These are phyloP conservation scores for Helostoma temminkii DNA, from an alignment of 2,797 vertebrate genomes.

Conservation along the genomic window DNA sequence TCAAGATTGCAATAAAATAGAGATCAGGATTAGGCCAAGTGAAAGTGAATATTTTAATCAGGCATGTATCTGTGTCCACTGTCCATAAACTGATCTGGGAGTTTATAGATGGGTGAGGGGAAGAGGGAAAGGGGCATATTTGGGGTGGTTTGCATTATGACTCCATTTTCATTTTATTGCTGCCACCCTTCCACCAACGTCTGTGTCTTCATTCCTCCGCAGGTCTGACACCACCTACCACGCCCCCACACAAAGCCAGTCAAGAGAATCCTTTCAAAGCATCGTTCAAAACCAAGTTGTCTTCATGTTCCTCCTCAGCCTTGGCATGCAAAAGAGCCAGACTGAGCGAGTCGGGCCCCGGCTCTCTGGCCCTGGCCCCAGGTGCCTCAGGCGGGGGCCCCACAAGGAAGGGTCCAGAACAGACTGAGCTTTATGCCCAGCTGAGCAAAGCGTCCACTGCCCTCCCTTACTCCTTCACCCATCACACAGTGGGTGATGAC, in stretches of 20 bases:
- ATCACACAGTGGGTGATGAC: constrained; percentile 70
- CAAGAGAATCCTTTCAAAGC: constrained; percentile 99
- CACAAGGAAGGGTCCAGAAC: constrained; percentile 91
- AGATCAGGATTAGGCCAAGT: constrained; percentile 81
- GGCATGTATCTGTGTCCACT: constrained; percentile 74
- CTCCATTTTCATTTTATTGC: constrained; percentile 62
- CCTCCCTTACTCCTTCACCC: constrained; percentile 80
- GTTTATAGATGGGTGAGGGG: constrained; percentile 64
- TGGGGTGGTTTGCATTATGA: constrained; percentile 69
- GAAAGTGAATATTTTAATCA: constrained; percentile 87
- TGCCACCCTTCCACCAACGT: constrained; percentile 34
- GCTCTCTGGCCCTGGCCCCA: constrained; percentile 82
- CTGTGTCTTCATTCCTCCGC: constrained; percentile 52
- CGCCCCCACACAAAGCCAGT: constrained; percentile 99
- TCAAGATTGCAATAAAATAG: constrained; percentile 85
- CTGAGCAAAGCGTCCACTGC: constrained; percentile 91
- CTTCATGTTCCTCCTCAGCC: constrained; percentile 93
- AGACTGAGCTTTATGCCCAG: constrained; percentile 95
- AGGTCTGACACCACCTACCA: constrained; percentile 99
- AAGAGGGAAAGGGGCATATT: constrained; percentile 32
- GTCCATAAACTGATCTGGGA: constrained; percentile 75
- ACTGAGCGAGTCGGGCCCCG: constrained; percentile 88
- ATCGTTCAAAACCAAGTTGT: constrained; percentile 96
- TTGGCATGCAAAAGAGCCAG: constrained; percentile 93
- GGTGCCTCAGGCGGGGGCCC: constrained; percentile 86